Conservation (phyloP, 53 echinoderm and acorn worm genomes). For the Astropecten irregularis region DNA sequence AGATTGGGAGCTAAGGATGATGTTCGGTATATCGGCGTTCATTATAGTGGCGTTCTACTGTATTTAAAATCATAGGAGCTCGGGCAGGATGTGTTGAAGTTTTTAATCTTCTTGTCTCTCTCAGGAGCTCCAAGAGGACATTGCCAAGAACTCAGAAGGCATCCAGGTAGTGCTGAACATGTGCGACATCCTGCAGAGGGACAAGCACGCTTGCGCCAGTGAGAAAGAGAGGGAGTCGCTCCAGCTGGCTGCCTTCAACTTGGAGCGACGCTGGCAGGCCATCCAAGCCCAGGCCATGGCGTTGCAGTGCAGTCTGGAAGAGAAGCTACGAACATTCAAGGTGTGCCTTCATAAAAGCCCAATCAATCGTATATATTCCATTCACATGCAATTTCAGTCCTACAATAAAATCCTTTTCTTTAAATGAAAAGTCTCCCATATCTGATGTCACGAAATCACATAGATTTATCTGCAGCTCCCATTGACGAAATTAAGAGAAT, state of each 20-base stretch:
- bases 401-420: neutral
- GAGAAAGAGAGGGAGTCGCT: slow-evolving; percentile 79
- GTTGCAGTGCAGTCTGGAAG: slow-evolving; percentile 64
- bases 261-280: slow-evolving; percentile 93
- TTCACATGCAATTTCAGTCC: neutral
- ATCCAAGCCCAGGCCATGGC: slow-evolving; percentile 84
- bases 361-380: too few species aligned
- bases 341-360: too few species aligned
- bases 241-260: slow-evolving; percentile 83
- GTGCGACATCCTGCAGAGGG: slow-evolving; percentile 83
- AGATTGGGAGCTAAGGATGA: too few species aligned
- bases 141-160: slow-evolving; percentile 74
- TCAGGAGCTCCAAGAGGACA: slow-evolving; percentile 82
- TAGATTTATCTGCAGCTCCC: too few species aligned
- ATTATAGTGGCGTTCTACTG: too few species aligned
- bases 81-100: too few species aligned
- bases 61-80: too few species aligned
- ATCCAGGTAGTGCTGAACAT: slow-evolving; percentile 82
- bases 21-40: too few species aligned
- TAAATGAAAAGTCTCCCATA: too few species aligned
- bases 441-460: too few species aligned
- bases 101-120: too few species aligned
- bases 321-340: slow-evolving; percentile 70
- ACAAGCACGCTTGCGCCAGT: slow-evolving; percentile 48
- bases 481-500: too few species aligned